Percentiles rank a stretch among this genome's conserved stretches.
These are phyloP conservation scores for Podabrus alpinus DNA, from an alignment of 2,888 invertebrate species.

Conservation along the genomic window DNA sequence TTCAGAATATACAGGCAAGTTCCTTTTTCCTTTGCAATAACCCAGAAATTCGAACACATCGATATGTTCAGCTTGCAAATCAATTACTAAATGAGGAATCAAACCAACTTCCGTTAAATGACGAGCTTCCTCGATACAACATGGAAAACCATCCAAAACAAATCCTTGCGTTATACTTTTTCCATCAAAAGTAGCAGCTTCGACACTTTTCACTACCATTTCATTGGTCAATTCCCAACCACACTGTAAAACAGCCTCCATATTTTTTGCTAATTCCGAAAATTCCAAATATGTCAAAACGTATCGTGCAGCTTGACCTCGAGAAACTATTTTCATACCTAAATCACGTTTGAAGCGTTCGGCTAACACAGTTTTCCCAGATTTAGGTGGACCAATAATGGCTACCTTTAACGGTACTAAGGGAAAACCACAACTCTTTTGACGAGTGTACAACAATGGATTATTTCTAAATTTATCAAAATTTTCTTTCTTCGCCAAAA, in stretches of 20 bases:
- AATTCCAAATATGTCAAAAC: slow-evolving; percentile 58
- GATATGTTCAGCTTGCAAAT: slow-evolving; percentile 55
- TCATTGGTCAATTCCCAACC: slow-evolving; percentile 57
- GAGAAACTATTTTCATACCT: slow-evolving; percentile 61
- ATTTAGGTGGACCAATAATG: slow-evolving; percentile 66
- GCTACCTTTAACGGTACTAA: slow-evolving; percentile 60
- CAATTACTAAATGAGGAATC: slow-evolving; percentile 63
- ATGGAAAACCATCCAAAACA: slow-evolving; percentile 67
- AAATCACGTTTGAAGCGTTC: slow-evolving; percentile 60
- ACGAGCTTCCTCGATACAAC: slow-evolving; percentile 57
- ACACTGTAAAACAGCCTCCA: slow-evolving; percentile 51
- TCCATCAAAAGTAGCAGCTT: slow-evolving; percentile 58
- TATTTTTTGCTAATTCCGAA: slow-evolving; percentile 58
- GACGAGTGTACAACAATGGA: slow-evolving; percentile 61
- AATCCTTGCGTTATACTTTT: slow-evolving; percentile 61
- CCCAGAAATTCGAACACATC: slow-evolving; percentile 55
- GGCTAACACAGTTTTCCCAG: slow-evolving; percentile 64
- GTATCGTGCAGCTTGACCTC: slow-evolving; percentile 60
- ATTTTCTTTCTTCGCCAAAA: slow-evolving; percentile 58
- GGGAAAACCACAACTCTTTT: slow-evolving; percentile 55
- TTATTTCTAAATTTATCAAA: slow-evolving; percentile 59
- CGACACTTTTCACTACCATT: slow-evolving; percentile 59
- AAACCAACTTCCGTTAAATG: slow-evolving; percentile 58
- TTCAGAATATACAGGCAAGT: slow-evolving; percentile 36
- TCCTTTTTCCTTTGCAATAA: slow-evolving; percentile 46